Evolutionary conservation across 2,797 vertebrate species (phyloP).

Genomic region (Acrossocheilus wenchowensis): DNA sequence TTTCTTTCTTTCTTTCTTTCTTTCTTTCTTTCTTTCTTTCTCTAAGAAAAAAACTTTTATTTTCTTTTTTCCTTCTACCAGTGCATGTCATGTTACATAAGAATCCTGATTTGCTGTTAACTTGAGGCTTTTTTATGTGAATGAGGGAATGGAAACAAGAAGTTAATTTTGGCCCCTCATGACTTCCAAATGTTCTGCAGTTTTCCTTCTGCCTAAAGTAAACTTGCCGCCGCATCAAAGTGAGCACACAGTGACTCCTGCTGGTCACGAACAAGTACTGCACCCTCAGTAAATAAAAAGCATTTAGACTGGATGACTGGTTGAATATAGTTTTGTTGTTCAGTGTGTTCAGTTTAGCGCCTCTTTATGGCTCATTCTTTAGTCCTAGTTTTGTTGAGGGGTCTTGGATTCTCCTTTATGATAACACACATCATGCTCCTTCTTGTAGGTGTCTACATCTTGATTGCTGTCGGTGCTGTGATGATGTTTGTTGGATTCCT

Average conservation of each 20-base stretch:
- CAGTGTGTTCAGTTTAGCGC: background rate
- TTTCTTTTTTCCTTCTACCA: slow-evolving; percentile 15
- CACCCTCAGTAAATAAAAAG: background rate
- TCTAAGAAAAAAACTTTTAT: background rate
- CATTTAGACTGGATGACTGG: background rate
- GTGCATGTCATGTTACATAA: slow-evolving; percentile 40
- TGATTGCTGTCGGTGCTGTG: slow-evolving; percentile 93
- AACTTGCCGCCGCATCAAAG: background rate
- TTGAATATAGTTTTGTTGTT: background rate
- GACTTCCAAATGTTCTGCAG: slow-evolving; percentile 35
- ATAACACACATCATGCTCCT: background rate
- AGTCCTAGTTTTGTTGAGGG: background rate
- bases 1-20: too few relatives aligned
- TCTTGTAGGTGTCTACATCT: slow-evolving; percentile 89
- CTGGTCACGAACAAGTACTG: slow-evolving; percentile 32
- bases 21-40: background rate
- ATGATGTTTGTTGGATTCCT: slow-evolving; percentile 99
- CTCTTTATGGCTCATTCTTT: background rate
- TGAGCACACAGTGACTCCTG: slow-evolving; percentile 41
- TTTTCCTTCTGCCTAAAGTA: background rate
- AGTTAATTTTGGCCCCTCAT: slow-evolving; percentile 34
- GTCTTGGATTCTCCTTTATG: background rate
- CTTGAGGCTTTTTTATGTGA: slow-evolving; percentile 23
- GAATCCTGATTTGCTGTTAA: slow-evolving; percentile 7
- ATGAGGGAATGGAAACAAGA: slow-evolving; percentile 52